phyloP scores from a whole-genome alignment of 2,113 vertebrate species.

The Nibea albiflora region DNA sequence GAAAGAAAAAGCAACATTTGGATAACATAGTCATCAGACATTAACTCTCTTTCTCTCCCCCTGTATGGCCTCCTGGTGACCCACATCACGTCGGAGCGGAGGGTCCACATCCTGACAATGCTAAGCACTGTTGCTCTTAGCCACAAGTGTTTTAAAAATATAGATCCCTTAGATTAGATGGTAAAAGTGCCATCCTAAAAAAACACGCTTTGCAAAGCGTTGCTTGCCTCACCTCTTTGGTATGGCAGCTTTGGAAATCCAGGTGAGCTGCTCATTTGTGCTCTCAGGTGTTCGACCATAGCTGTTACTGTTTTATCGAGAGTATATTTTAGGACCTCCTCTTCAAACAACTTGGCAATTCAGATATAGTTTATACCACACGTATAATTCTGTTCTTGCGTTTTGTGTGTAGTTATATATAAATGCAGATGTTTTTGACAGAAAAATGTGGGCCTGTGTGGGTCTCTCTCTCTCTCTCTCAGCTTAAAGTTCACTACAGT shows the following conservation, averaged over 20 bases:
- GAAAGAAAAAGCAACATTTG: conserved; percentile 25
- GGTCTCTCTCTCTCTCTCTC: conserved; percentile 33
- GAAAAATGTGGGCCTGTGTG: conserved; percentile 55
- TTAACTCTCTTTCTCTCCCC: neutral
- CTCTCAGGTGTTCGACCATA: neutral
- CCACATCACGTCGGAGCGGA: conserved; percentile 9
- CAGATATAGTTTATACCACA: conserved; percentile 24
- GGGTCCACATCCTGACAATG: conserved; percentile 11
- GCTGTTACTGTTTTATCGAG: conserved; percentile 4
- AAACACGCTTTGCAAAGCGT: conserved; percentile 64
- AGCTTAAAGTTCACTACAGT: conserved; percentile 44
- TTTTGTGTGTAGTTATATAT: conserved; percentile 61
- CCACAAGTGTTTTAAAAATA: conserved; percentile 21
- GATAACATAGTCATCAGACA: conserved; percentile 38
- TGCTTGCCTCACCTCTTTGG: conserved; percentile 44
- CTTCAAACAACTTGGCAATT: conserved; percentile 1
- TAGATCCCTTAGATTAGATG: conserved; percentile 27
- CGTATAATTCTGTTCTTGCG: conserved; percentile 51
- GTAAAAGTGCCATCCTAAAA: conserved; percentile 51
- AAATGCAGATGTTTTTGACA: conserved; percentile 70
- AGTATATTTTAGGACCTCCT: conserved; percentile 18
- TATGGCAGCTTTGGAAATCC: conserved; percentile 44
- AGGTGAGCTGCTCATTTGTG: conserved; percentile 39
- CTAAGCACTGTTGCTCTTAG: conserved; percentile 35
- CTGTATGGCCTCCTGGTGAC: conserved; percentile 29